Base-by-base conservation (phyloP, 64 coral and sea anemone species). In the Porites australiensis region DNA sequence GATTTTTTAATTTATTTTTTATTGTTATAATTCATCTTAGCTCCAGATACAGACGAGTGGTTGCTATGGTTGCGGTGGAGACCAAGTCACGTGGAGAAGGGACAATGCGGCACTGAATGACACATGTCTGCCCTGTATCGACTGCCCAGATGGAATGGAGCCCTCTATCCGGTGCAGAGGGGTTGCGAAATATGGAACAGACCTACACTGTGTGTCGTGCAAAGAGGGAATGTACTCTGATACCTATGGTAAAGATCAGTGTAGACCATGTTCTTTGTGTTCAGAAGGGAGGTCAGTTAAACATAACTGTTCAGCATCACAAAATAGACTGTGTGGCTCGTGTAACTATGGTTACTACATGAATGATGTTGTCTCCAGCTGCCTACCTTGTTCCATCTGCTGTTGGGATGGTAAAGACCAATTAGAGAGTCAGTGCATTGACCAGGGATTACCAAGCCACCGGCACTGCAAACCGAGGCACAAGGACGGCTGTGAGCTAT, bases 111-210 rank as follows among this genome's bases (percentile, higher is more conserved):
- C 53, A 59, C 52, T 59, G 77, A 79, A 79, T 14, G 55, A 59
- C 77, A 79, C 53, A 12, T 79, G 77, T 20, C 6, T 79, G 13
- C 0, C 20, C 6, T 79, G 77, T 79, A 59, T 59, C 8, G 77
- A 79, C 8, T 79, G 77, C 15, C 77, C 77, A 43, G 77, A 79
- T 9, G 77, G 77, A 79, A 79, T 58, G 52, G 77, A 79, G 14
- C 77, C 77, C 52, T 79, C 77, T 21, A 79, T 79, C 21, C 77
- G 53, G 37, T 79, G 77, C 77, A 55, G 77, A 37, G 44, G n/a
- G 4, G 55, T 43, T 13, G 77, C 54, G 10, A 79, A 59, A 60
- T 79, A 79, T 79, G 77, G 77, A 79, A 79, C 77, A 60, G 53
- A 79, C 50, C n/a, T 79, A 14, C 52, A 79, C 20, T 79, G 77